Conservation (phyloP, 1,140 invertebrate genomes). For the Colletes latitarsis region DNA sequence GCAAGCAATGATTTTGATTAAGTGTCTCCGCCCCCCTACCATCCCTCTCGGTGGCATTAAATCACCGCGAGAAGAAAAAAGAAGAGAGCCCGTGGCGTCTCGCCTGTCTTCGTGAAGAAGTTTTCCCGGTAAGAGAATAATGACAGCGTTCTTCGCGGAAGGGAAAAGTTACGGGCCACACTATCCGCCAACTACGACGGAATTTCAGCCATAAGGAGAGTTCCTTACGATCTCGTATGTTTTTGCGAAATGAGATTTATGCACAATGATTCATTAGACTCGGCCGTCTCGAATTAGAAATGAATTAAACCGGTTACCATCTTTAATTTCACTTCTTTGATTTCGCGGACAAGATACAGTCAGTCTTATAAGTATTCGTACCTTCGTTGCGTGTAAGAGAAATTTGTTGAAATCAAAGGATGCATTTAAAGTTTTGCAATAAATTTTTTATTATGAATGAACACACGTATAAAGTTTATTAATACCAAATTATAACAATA, state of each 20-base stretch:
- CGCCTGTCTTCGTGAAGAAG: constrained; percentile 32
- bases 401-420: too few species aligned
- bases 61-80: constrained; percentile 44
- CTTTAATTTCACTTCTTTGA: too few species aligned
- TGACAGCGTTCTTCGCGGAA: constrained; percentile 37
- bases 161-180: constrained; percentile 19
- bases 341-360: too few species aligned
- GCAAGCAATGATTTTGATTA: constrained; percentile 66
- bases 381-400: too few species aligned
- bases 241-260: not conserved
- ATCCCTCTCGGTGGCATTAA: constrained; percentile 43
- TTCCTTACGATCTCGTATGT: not conserved
- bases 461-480: too few species aligned
- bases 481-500: too few species aligned
- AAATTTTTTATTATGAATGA: too few species aligned
- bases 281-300: too few species aligned
- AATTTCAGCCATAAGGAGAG: not conserved
- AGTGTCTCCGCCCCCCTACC: constrained; percentile 22
- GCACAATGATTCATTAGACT: not conserved
- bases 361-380: too few species aligned
- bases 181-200: not conserved
- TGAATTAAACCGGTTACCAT: too few species aligned
- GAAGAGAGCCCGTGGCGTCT: constrained; percentile 25
- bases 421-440: too few species aligned
- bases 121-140: constrained; percentile 52